Base-by-base conservation (phyloP, 2,888 invertebrate genomes). In the Ryuthela nishihirai region DNA sequence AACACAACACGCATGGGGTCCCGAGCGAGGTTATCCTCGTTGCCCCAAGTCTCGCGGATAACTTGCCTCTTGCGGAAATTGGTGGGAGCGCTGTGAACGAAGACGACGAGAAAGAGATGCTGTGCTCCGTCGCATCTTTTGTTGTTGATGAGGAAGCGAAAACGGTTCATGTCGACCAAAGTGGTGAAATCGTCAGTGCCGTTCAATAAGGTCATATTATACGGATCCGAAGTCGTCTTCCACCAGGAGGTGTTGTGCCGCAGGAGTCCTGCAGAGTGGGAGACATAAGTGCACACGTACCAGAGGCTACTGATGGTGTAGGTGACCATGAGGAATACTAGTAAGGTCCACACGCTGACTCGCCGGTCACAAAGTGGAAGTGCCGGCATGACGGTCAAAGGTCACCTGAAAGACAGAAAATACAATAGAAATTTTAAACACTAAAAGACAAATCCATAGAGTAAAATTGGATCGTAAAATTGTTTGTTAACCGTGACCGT, bases 1-100 rank as follows among this genome's bases (percentile, higher is more conserved):
- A 69, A 69, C 1, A 69, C 64, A 4, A 68, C 38, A 26, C 64
- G 44, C 36, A 66, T 54, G 12, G 46, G 35, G 20, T 54, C 54
- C 10, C 24, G 36, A 18, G 36, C 21, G 3, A 65, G 15, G 40
- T 65, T 65, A 10, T 32, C 34, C 54, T 62, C 56, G 39, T 54
- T 54, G 9, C 62, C 67, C 59, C 63, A 63, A n/a, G 63, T 63
- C 5, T 55, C 49, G 18, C 63, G 60, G n/a, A 67, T 66, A 5
- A 54, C 58, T 18, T 56, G 41, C 10, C 67, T 48, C 25, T 66
- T 66, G 18, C 54, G 46, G 29, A 66, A 64, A 55, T 67, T 65
- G 3, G 50, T 46, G 7, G 64, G 62, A 18, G 66, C 66, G 23
- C 62, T 62, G 42, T 67, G 67, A 23, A 67, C 52, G 29, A 67